phyloP scores from a whole-genome alignment of 2,888 invertebrate species.

The Lochmaea capreae region DNA sequence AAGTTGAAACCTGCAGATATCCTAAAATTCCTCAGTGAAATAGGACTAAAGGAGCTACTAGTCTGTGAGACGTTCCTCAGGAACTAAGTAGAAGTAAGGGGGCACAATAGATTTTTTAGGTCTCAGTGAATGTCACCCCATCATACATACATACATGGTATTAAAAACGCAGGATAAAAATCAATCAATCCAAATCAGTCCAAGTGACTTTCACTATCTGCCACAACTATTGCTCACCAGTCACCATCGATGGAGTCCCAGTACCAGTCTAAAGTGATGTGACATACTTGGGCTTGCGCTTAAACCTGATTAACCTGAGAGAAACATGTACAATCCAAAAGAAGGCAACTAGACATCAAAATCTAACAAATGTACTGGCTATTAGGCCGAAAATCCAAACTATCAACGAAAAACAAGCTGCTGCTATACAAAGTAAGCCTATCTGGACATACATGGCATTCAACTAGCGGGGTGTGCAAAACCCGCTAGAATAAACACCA shows the following conservation, averaged over 20 bases:
- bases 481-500: not conserved
- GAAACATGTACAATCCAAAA: slow-evolving; percentile 10
- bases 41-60: no score
- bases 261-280: not conserved
- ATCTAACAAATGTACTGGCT: not conserved
- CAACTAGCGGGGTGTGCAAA: not conserved
- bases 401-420: slow-evolving; percentile 13
- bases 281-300: not conserved
- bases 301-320: not conserved
- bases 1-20: no score
- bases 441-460: no score
- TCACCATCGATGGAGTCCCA: slow-evolving; percentile 10
- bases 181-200: not conserved
- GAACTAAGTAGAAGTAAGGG: no score
- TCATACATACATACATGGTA: no score
- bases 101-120: no score
- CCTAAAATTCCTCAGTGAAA: no score
- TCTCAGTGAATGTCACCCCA: no score
- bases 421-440: not conserved
- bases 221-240: slow-evolving; percentile 12
- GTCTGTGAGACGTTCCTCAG: no score
- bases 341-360: slow-evolving; percentile 18
- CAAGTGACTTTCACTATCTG: not conserved
- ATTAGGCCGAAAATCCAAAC: slow-evolving; percentile 14
- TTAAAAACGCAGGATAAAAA: slow-evolving; percentile 6